Percentiles rank a stretch among this genome's conserved stretches.
phyloP scores from a whole-genome alignment of 2,113 vertebrate genomes.

The Burhinus oedicnemus region DNA sequence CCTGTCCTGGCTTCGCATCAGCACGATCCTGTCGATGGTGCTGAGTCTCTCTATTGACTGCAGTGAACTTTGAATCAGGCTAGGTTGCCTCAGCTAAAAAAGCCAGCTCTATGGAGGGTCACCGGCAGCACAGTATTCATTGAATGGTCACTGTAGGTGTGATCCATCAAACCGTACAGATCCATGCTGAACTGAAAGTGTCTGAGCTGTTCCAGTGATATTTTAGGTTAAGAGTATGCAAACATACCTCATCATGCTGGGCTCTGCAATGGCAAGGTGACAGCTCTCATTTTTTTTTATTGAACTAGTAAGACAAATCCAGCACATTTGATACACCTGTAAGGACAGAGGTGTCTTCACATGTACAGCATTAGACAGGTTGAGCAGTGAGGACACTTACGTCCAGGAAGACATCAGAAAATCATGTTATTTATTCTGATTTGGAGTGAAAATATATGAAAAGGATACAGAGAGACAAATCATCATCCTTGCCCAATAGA shows the following conservation, averaged over 20 bases:
- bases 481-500: neutral
- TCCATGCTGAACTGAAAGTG: neutral
- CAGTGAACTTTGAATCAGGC: neutral
- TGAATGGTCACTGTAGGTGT: neutral
- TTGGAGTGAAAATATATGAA: neutral
- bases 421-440: neutral
- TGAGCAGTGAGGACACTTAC: neutral
- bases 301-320: neutral
- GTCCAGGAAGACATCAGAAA: neutral
- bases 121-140: neutral
- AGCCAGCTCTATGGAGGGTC: neutral
- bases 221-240: neutral
- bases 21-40: neutral
- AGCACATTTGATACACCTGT: neutral
- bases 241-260: neutral
- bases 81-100: neutral
- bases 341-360: neutral
- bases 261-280: neutral
- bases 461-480: neutral
- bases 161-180: neutral
- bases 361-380: neutral
- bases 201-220: neutral
- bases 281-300: neutral
- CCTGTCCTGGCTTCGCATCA: conserved; percentile 44
- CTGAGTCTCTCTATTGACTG: conserved; percentile 5